phyloP scores from a whole-genome alignment of 1,140 invertebrate genomes.

The Euborellia annulipes region DNA sequence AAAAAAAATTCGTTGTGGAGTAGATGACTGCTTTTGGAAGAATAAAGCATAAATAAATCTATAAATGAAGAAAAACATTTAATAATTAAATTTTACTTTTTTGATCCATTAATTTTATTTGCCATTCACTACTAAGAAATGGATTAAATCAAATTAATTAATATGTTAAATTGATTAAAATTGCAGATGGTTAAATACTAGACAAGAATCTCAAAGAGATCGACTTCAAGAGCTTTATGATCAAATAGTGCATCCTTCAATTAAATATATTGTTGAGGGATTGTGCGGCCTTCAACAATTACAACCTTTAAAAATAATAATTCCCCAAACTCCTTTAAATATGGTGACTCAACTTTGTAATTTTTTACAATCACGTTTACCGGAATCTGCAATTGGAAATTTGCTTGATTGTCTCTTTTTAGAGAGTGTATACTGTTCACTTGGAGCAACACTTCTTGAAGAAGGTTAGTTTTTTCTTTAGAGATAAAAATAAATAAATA shows the following conservation, averaged over 20 bases:
- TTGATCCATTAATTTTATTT: too few species aligned
- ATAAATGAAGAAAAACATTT: too few species aligned
- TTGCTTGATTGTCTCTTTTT: conserved; percentile 53
- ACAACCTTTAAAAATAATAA: conserved; percentile 58
- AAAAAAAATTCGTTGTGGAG: too few species aligned
- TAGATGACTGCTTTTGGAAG: too few species aligned
- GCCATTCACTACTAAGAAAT: conserved; percentile 1
- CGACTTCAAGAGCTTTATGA: conserved; percentile 44
- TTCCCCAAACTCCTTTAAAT: conserved; percentile 69
- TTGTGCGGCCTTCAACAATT: conserved; percentile 52
- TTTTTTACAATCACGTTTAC: conserved; percentile 55
- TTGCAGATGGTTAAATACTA: too few species aligned
- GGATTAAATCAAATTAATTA: not conserved
- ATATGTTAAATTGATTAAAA: not conserved
- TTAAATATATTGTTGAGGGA: conserved; percentile 63
- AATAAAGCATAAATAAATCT: too few species aligned
- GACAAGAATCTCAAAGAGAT: conserved; percentile 18
- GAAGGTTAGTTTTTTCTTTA: conserved; percentile 26
- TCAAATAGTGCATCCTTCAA: conserved; percentile 50
- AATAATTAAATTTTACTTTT: too few species aligned
- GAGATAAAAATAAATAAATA: too few species aligned
- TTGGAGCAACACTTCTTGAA: conserved; percentile 59
- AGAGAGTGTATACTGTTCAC: conserved; percentile 62
- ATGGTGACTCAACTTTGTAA: conserved; percentile 72
- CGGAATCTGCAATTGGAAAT: conserved; percentile 11